Evolutionary conservation across 2,888 invertebrate species (phyloP), one percentile per base, ranked within the genome.

Genomic region (Drosophila pseudotalamancana): DNA sequence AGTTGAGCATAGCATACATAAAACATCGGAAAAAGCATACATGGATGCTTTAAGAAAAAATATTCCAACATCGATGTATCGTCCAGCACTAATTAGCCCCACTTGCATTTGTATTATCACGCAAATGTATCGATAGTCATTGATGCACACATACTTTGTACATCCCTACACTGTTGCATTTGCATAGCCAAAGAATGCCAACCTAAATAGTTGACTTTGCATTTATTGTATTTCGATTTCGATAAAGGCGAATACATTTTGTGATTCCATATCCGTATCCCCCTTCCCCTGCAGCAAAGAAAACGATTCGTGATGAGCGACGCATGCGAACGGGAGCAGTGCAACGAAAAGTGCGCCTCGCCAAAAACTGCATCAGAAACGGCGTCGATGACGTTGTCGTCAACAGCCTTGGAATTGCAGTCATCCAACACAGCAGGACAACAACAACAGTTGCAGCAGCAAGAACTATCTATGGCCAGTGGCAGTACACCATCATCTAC

Each of bases 261-360:
- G 72, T 74, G 72, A 69, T 51, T 55, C 35, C 53, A 46, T 37
- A 43, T 27, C 50, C 21, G 50, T 32, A 12, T 35, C 34, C 34
- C 19, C 49, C 31, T 50, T 35, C 18, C 31, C 43, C 46, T 14
- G 11, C 6, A 66, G 53, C 27, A 74, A 68, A 43, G 39, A 40
- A 61, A 50, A 54, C 59, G 60, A 61, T 34, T 21, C 60, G 42
- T 63, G 43, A 74, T 74, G 70, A 77, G 74, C 64, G 77, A 72
- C 74, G 73, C 74, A 63, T 61, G 68, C 68, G 62, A 83, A 66
- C 72, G 59, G 65, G 73, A 89, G 90, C 89, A 89, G 87, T 82
- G 90, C 65, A 64, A 51, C 70, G 70, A 73, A 64, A 62, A 64
- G 42, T 70, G 68, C 75, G 65, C 72, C 74, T 77, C 73, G 43